Percentiles rank a stretch among this genome's conserved stretches.
Conservation (phyloP, 2,888 invertebrate species). For the Lasioglossum malachurum region DNA sequence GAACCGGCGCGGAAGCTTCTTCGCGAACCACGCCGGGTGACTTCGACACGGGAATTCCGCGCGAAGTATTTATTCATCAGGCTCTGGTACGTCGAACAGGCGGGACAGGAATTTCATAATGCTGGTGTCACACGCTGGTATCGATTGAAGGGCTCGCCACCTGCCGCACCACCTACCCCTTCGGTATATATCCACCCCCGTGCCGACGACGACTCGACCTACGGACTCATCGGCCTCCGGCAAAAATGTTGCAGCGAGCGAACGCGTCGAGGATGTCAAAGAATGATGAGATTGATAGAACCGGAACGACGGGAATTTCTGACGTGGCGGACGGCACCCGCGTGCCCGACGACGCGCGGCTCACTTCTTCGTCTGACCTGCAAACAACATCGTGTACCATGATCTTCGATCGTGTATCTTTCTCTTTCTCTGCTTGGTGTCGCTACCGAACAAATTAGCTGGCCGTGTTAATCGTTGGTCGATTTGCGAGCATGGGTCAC, state of each 20-base stretch:
- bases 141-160: constrained; percentile 62
- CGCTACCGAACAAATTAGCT: neutral
- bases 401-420: neutral
- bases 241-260: constrained; percentile 64
- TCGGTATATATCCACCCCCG: neutral
- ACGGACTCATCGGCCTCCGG: constrained; percentile 20
- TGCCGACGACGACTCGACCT: constrained; percentile 5
- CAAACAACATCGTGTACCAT: neutral
- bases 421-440: neutral
- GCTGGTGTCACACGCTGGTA: constrained; percentile 68
- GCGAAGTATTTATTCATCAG: constrained; percentile 74
- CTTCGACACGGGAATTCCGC: constrained; percentile 70
- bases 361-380: neutral
- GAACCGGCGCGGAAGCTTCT: constrained; percentile 39
- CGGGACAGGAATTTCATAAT: constrained; percentile 73
- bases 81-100: constrained; percentile 67
- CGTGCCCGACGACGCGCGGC: neutral
- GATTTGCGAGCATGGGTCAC: no score
- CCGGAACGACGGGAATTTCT: constrained; percentile 56
- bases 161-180: neutral
- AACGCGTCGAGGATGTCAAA: constrained; percentile 48
- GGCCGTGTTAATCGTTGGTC: neutral
- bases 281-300: constrained; percentile 56
- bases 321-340: constrained; percentile 22
- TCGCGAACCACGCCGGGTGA: constrained; percentile 58